Evolutionary conservation across 2,888 invertebrate species (phyloP), one percentile per base, ranked within the genome.

Genomic region (Lithodes maja): DNA sequence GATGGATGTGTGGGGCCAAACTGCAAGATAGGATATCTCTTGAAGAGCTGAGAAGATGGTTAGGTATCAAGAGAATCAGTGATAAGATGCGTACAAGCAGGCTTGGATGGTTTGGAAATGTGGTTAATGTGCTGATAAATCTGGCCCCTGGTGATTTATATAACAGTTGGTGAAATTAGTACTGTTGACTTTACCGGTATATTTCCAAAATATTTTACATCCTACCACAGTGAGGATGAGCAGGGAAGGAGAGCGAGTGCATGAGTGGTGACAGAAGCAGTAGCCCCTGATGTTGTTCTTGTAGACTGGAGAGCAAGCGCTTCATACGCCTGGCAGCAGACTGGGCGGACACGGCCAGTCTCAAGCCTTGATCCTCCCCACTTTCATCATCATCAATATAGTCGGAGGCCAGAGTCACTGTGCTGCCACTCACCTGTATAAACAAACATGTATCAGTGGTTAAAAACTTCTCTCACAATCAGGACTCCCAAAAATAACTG

Each of bases 271-370:
- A 89, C 12, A 89, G 78, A 12, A 89, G 55, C 33, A 81, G 61
- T 33, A 89, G 81, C 50, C 85, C 83, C 12, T 89, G 89, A 52
- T 89, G 80, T 61, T 89, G 89, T 61, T 89, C 85, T 69, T 89
- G 89, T 2, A 89, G 69, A 52, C 75, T 53, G 74, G 81, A 50
- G 2, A 85, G 61, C 50, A 89, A 68, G 0, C 82, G 80, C 50
- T 81, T 89, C 89, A 89, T 89, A n/a, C 85, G 85, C 74, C 82
- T 9, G 33, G 89, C 82, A n/a, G 89, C 85, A 15, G 75, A 33
- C 85, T 85, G 85, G 33, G 85, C 52, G 1, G 33, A 15, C 17
- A 17, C 12, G 1, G 71, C 71, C 12, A 71, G 3, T n/a, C n/a
- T 17, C 1, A 12, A 1, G 3, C n/a, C 71, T 52, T 82, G n/a